Evolutionary conservation across 2,113 vertebrate species (phyloP).

Genomic region (Syngnathus typhle): DNA sequence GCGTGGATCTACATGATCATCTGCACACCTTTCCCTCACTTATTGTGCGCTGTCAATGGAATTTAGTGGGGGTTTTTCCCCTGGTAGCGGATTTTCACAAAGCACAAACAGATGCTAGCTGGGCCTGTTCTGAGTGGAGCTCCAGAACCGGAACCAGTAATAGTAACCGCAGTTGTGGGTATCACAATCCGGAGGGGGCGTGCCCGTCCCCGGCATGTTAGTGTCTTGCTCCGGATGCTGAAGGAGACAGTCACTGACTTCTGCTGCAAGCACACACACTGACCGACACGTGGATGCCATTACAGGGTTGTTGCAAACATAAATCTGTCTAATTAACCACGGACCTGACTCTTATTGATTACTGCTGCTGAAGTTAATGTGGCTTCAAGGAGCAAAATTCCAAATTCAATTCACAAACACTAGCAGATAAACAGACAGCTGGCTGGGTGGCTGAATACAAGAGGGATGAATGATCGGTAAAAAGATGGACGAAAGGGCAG

Average conservation of each 20-base stretch:
- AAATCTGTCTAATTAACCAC: neutral
- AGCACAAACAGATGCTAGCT: neutral
- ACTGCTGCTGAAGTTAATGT: neutral
- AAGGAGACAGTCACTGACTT: neutral
- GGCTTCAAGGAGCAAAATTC: neutral
- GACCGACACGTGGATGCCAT: neutral
- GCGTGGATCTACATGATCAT: slow-evolving; percentile 31
- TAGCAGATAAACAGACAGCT: neutral
- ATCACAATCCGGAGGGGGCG: slow-evolving; percentile 58
- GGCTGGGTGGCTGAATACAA: neutral
- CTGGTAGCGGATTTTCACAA: slow-evolving; percentile 5
- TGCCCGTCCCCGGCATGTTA: slow-evolving; percentile 39
- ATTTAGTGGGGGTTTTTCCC: neutral
- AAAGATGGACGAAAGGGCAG: neutral
- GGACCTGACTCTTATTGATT: neutral
- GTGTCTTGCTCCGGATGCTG: neutral
- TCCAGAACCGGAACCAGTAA: slow-evolving; percentile 11
- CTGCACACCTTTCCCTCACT: slow-evolving; percentile 29
- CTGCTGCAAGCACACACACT: neutral
- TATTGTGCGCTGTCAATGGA: slow-evolving; percentile 16
- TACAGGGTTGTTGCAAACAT: neutral
- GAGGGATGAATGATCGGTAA: neutral
- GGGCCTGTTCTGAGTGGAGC: slow-evolving; percentile 28
- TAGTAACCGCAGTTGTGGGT: slow-evolving; percentile 45
- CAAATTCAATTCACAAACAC: neutral